These are phyloP conservation scores for Synaphobranchus kaupii DNA, from an alignment of 2,797 vertebrate species.

Conservation along the genomic window DNA sequence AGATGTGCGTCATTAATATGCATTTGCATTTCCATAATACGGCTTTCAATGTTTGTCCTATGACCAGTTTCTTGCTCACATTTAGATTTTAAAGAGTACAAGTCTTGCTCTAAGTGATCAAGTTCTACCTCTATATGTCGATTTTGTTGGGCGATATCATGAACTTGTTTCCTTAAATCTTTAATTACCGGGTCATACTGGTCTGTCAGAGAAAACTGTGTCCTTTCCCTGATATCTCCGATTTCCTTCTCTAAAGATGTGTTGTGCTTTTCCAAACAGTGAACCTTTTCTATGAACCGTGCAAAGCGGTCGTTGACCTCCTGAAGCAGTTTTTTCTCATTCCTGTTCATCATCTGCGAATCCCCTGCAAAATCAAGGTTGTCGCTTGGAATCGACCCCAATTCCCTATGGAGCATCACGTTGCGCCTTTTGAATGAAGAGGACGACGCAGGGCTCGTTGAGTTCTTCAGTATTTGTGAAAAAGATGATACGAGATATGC, in stretches of 20 bases:
- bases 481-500: constrained; percentile 21
- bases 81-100: constrained; percentile 67
- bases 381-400: constrained; percentile 28
- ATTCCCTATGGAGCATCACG: constrained; percentile 26
- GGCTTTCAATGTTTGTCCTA: constrained; percentile 73
- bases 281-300: constrained; percentile 88
- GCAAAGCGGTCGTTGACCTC: constrained; percentile 87
- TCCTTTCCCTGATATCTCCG: constrained; percentile 73
- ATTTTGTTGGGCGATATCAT: constrained; percentile 77
- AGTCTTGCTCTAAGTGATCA: constrained; percentile 78
- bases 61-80: constrained; percentile 74
- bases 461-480: constrained; percentile 8
- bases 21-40: constrained; percentile 67
- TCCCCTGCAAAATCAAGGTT: constrained; percentile 35
- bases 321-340: constrained; percentile 83
- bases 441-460: constrained; percentile 23
- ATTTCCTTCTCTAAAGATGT: constrained; percentile 82
- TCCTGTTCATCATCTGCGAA: constrained; percentile 42
- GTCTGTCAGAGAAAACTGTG: constrained; percentile 72
- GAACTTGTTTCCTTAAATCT: constrained; percentile 75
- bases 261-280: constrained; percentile 82
- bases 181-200: constrained; percentile 80
- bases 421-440: constrained; percentile 34
- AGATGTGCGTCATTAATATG: constrained; percentile 68
- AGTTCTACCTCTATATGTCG: constrained; percentile 79